Base-by-base conservation (phyloP, 1,140 invertebrate species). In the Drosophila gunungcola region DNA sequence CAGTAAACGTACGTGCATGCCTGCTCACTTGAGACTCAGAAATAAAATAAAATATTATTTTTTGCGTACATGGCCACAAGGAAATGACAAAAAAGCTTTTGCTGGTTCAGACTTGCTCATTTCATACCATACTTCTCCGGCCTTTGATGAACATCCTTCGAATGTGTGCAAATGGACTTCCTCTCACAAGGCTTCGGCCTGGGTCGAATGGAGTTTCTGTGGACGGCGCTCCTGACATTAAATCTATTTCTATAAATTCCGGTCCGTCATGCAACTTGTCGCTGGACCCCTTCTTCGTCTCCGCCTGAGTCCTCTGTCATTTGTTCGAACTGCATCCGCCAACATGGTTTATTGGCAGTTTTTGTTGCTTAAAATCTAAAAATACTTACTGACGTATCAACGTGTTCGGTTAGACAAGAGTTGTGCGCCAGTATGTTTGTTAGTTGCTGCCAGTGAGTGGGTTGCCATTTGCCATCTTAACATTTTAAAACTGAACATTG, bases 11-110 rank as follows among this genome's bases (percentile, higher is more conserved):
- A 48, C 43, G 45, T 78, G 57, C 45, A 34, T 41, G 42, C 43
- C 21, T 38, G 32, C 54, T 49, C 61, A 45, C 76, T 63, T 39
- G 74, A 78, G 74, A 56, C 65, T 53, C 58, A 61, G 45, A 79
- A 86, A 82, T 82, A 62, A 79, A 88, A 88, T 89, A 83, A 88
- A 88, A 88, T 89, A 88, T 89, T 86, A 88, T 89, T 86, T 83
- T 68, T 72, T 78, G 61, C 78, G 72, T 51, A 38, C 55, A 43
- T 49, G 48, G 54, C 36, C 39, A 57, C 39, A 64, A 53, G 62
- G 63, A 56, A 72, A 67, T 81, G 73, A 63, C 73, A 78, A 82
- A 74, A 46, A 32, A 54, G 57, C 34, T 41, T 42, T 85, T 86
- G 64, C 57, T 60, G 74, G 73, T 61, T 74, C 61, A 62, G 79